These are phyloP conservation scores for Paratilapia polleni DNA, from an alignment of 2,113 vertebrate genomes.

Conservation along the genomic window DNA sequence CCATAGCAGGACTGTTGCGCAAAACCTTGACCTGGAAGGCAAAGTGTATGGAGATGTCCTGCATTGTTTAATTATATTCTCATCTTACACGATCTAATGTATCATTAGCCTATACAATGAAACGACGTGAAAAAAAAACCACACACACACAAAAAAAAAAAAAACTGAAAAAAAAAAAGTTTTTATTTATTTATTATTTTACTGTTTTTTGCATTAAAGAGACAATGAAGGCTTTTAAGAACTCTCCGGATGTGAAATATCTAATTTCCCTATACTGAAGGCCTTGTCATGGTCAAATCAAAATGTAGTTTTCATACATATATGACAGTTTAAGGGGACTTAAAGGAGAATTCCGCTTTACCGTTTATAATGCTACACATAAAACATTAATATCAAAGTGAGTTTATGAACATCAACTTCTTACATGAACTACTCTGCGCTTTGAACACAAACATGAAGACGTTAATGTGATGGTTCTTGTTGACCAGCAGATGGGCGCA, in stretches of 20 bases:
- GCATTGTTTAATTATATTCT: accelerated
- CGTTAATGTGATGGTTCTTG: neutral
- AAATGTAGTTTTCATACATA: neutral
- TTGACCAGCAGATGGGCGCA: neutral
- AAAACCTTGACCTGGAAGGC: neutral
- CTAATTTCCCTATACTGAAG: neutral
- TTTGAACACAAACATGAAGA: neutral
- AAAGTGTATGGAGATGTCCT: neutral
- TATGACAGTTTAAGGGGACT: neutral
- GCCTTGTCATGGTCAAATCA: neutral
- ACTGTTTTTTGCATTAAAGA: accelerated
- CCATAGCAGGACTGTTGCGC: neutral
- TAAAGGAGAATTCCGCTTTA: neutral
- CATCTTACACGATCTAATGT: accelerated
- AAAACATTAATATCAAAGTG: neutral
- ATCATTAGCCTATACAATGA: accelerated
- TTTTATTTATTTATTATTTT: neutral
- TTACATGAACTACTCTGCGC: accelerated
- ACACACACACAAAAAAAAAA: too few relatives aligned
- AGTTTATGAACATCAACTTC: neutral
- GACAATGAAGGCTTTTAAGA: neutral
- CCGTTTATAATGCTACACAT: neutral
- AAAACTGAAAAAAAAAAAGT: too few relatives aligned
- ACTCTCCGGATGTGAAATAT: neutral
- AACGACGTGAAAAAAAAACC: neutral